phyloP scores from a whole-genome alignment of 2,888 invertebrate species.

The Aspidapion aeneum region DNA sequence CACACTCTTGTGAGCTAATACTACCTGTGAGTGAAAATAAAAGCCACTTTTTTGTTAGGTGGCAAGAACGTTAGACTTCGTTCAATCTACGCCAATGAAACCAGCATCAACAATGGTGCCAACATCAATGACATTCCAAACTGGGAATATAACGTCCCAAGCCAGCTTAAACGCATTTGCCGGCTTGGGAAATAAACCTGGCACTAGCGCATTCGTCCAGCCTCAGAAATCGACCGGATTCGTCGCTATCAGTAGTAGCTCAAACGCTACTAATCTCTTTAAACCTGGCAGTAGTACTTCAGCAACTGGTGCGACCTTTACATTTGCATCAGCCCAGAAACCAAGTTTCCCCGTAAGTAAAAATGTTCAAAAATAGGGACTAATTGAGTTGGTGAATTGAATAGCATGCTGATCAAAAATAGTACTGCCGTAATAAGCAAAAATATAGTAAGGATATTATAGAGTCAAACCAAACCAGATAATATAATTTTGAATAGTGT shows the following conservation, averaged over 20 bases:
- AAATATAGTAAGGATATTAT: too few species aligned
- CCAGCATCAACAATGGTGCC: neutral
- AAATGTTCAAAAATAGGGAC: too few species aligned
- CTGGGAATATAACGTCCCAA: too few species aligned
- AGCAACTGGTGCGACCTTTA: neutral
- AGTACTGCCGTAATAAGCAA: too few species aligned
- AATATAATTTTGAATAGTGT: too few species aligned
- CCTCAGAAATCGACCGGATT: neutral
- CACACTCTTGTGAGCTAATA: too few species aligned
- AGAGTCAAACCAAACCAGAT: too few species aligned
- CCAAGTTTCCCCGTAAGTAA: neutral
- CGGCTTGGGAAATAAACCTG: neutral
- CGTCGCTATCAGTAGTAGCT: neutral
- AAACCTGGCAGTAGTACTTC: neutral
- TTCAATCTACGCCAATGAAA: conserved; percentile 34
- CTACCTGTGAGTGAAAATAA: too few species aligned
- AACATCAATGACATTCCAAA: too few species aligned
- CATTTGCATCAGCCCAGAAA: conserved; percentile 5
- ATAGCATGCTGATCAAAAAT: too few species aligned
- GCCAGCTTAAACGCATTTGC: neutral
- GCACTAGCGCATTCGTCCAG: conserved; percentile 4
- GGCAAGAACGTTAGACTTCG: conserved; percentile 31
- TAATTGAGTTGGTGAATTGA: too few species aligned
- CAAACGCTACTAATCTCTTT: neutral
- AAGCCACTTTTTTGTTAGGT: too few species aligned